phyloP scores from a whole-genome alignment of 2,113 vertebrate genomes.

The Nanorana parkeri region DNA sequence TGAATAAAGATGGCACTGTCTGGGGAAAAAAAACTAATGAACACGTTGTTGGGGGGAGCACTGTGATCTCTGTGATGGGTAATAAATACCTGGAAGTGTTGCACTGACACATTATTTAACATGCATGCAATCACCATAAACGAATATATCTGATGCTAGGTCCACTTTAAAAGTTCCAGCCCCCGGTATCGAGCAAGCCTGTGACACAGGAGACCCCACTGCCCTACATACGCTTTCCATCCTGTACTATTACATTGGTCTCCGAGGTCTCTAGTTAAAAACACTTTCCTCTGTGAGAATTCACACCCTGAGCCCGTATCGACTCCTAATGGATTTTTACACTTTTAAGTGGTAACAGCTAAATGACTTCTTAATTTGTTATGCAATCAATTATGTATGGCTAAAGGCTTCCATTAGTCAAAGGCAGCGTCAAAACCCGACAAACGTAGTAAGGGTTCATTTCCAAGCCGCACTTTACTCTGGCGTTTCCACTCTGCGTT shows the following conservation, averaged over 20 bases:
- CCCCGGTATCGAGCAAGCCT: no score
- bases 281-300: slow-evolving; percentile 38
- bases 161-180: neutral
- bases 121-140: no score
- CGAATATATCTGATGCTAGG: no score
- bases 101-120: no score
- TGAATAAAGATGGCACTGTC: no score
- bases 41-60: no score
- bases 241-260: neutral
- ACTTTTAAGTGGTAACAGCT: slow-evolving; percentile 47
- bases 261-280: slow-evolving; percentile 9
- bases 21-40: no score
- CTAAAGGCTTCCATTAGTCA: slow-evolving; percentile 40
- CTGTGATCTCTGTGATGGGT: no score
- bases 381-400: slow-evolving; percentile 54
- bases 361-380: slow-evolving; percentile 44
- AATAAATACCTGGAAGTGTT: no score
- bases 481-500: neutral
- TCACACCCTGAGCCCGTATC: slow-evolving; percentile 33
- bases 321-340: slow-evolving; percentile 50
- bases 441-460: neutral
- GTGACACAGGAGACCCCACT: no score
- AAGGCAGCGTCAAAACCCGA: neutral
- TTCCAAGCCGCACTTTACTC: neutral
- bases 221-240: neutral